These are phyloP conservation scores for Alosa alosa DNA, from an alignment of 2,113 vertebrate species.

Conservation along the genomic window DNA sequence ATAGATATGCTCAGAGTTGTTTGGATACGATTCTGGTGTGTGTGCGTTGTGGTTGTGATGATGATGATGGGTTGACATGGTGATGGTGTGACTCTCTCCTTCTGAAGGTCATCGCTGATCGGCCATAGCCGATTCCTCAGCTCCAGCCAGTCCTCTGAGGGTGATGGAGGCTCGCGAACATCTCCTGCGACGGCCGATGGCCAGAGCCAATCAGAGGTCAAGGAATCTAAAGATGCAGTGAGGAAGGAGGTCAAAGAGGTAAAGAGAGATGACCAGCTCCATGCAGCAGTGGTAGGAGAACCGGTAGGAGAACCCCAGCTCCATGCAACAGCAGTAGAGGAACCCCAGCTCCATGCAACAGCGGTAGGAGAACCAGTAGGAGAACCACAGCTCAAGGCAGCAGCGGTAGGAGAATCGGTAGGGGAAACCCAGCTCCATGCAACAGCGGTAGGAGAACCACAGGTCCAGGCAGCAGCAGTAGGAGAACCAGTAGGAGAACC, in stretches of 20 bases:
- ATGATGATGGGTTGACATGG: not conserved
- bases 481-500: too few relatives aligned
- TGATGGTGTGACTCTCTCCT: too few relatives aligned
- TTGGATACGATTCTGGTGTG: not conserved
- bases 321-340: not conserved
- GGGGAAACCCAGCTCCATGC: too few relatives aligned
- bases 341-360: too few relatives aligned
- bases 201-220: slow-evolving; percentile 8
- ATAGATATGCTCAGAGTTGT: not conserved
- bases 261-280: not conserved
- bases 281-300: not conserved
- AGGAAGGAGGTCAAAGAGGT: not conserved
- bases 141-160: not conserved
- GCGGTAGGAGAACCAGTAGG: too few relatives aligned
- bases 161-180: not conserved
- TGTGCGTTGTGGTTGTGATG: not conserved
- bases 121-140: not conserved
- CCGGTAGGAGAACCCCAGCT: not conserved
- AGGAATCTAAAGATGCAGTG: slow-evolving; percentile 26
- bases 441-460: too few relatives aligned
- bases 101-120: too few relatives aligned
- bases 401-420: too few relatives aligned
- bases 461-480: too few relatives aligned
- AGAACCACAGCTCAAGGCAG: too few relatives aligned
- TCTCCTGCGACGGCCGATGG: slow-evolving; percentile 6